A percentile compares a stretch with the other conserved stretches of the same genome.
Evolutionary conservation across 2,797 vertebrate species (phyloP).

Genomic region (Pangasius mekongensis): DNA sequence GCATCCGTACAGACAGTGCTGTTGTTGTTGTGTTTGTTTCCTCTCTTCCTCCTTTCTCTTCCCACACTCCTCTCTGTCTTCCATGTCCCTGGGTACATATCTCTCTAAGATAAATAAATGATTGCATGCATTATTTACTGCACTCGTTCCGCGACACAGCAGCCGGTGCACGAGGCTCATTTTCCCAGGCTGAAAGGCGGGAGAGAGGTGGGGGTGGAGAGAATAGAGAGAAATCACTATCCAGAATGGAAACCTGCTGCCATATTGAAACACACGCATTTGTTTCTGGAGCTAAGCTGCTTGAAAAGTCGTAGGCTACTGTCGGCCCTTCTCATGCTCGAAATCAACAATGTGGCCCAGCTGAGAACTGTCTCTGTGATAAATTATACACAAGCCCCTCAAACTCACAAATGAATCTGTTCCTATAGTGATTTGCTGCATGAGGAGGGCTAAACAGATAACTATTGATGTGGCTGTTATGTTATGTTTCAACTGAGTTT

Average conservation of each 20-base stretch:
- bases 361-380: constrained; percentile 38
- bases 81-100: constrained; percentile 54
- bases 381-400: constrained; percentile 51
- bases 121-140: constrained; percentile 62
- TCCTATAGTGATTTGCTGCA: constrained; percentile 52
- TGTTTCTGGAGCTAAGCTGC: constrained; percentile 41
- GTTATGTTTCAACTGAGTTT: constrained; percentile 66
- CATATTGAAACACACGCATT: constrained; percentile 36
- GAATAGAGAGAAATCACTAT: constrained; percentile 39
- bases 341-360: constrained; percentile 23
- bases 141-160: constrained; percentile 38
- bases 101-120: constrained; percentile 62
- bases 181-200: constrained; percentile 35
- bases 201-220: background rate
- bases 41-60: constrained; percentile 41
- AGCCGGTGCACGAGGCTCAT: constrained; percentile 23
- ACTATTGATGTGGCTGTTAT: constrained; percentile 63
- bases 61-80: constrained; percentile 47
- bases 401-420: constrained; percentile 61
- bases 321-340: constrained; percentile 7
- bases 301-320: constrained; percentile 31
- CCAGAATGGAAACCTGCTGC: constrained; percentile 35
- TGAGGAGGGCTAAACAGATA: constrained; percentile 61
- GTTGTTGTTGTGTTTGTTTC: constrained; percentile 49
- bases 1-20: constrained; percentile 18